Percentiles rank a stretch among this genome's conserved stretches.
Evolutionary conservation across 2,113 vertebrate species (phyloP).

Genomic region (Gymnogyps californianus): DNA sequence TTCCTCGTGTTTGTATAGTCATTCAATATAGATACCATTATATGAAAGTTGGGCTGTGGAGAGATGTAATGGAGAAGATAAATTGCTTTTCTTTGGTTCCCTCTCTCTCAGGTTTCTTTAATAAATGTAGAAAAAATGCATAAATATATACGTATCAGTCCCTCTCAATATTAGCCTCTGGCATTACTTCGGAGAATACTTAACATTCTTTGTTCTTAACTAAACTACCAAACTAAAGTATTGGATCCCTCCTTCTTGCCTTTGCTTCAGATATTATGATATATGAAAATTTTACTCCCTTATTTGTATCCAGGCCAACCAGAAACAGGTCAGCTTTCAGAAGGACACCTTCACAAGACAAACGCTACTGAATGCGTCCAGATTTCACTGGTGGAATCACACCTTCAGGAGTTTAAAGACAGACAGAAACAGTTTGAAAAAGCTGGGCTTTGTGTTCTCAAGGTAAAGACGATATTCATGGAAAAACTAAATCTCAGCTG

Average conservation of each 20-base stretch:
- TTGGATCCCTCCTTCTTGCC: background rate
- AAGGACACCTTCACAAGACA: background rate
- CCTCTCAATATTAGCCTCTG: background rate
- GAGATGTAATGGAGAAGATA: background rate
- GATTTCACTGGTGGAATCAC: background rate
- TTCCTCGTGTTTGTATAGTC: background rate
- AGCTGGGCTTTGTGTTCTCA: slow-evolving; percentile 52
- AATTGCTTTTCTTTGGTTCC: background rate
- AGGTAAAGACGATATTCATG: slow-evolving; percentile 60
- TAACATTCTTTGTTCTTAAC: background rate
- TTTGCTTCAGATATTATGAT: background rate
- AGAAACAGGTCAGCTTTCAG: background rate
- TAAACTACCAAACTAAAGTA: background rate
- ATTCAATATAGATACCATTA: background rate
- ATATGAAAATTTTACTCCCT: background rate
- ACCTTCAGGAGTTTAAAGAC: background rate
- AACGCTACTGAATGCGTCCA: background rate
- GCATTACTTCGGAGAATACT: background rate
- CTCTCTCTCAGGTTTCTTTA: background rate
- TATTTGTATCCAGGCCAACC: slow-evolving; percentile 40
- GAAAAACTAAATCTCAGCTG: background rate
- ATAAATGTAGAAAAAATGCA: background rate
- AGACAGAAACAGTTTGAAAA: slow-evolving; percentile 15
- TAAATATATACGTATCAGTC: background rate
- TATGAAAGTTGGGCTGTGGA: background rate